phyloP scores from a whole-genome alignment of 2,113 vertebrate species.

The Daphoenositta chrysoptera region DNA sequence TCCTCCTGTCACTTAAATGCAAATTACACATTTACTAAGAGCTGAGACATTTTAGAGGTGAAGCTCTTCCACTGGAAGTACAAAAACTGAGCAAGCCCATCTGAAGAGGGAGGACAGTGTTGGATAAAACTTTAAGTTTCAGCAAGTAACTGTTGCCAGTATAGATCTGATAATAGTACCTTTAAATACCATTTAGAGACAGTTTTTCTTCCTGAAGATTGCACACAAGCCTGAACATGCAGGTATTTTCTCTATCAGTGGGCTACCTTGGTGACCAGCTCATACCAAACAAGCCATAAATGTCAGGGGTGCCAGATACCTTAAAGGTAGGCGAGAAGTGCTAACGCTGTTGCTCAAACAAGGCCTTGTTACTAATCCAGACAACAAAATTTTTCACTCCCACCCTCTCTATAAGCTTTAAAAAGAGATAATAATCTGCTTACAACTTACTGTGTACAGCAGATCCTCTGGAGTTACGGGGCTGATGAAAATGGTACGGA shows the following conservation, averaged over 20 bases:
- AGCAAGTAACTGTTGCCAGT: neutral
- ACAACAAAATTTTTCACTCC: neutral
- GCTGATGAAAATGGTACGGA: conserved; percentile 96
- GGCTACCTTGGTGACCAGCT: neutral
- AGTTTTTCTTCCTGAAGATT: neutral
- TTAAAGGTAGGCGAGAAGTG: neutral
- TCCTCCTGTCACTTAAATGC: neutral
- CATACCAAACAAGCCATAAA: neutral
- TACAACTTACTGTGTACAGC: conserved; percentile 90
- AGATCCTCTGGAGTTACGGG: conserved; percentile 97
- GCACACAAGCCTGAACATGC: neutral
- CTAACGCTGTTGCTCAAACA: neutral
- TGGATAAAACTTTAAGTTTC: neutral
- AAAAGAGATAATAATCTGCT: neutral
- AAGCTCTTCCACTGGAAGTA: neutral
- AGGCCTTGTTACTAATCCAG: neutral
- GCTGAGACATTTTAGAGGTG: neutral
- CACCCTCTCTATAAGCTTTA: neutral
- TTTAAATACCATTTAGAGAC: neutral
- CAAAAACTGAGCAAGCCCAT: neutral
- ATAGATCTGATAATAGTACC: neutral
- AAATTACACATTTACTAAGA: neutral
- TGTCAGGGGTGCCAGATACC: accelerated
- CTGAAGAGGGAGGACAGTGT: neutral
- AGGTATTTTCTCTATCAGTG: neutral